A percentile compares a stretch with the other conserved stretches of the same genome.
phyloP scores from a whole-genome alignment of 2,888 invertebrate species.

The Agrilus mali region DNA sequence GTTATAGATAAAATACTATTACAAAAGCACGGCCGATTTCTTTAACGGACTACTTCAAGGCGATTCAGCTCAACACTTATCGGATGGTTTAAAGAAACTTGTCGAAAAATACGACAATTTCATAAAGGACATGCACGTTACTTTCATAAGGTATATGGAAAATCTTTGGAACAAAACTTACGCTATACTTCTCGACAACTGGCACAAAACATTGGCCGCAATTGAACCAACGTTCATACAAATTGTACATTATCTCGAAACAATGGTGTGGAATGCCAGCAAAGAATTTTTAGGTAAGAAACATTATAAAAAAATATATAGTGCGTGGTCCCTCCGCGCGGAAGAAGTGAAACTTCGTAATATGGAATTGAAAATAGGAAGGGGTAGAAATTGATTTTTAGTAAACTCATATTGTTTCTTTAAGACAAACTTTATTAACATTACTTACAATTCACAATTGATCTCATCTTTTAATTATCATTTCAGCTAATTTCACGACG shows the following conservation, averaged over 20 bases:
- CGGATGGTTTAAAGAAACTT: slow-evolving; percentile 52
- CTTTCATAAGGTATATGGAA: slow-evolving; percentile 56
- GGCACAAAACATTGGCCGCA: slow-evolving; percentile 58
- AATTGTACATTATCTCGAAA: slow-evolving; percentile 62
- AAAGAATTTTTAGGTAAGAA: slow-evolving; percentile 50
- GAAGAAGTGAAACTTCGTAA: too few species aligned
- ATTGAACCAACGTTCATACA: slow-evolving; percentile 70
- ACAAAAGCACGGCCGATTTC: slow-evolving; percentile 56
- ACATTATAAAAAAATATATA: too few species aligned
- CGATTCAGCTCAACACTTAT: slow-evolving; percentile 60
- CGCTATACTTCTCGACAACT: slow-evolving; percentile 50
- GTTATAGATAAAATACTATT: slow-evolving; percentile 50
- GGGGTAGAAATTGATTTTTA: too few species aligned
- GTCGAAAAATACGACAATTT: slow-evolving; percentile 69
- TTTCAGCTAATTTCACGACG: too few species aligned
- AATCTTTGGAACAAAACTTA: slow-evolving; percentile 60
- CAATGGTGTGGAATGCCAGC: slow-evolving; percentile 58
- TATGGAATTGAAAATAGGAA: too few species aligned
- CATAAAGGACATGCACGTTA: slow-evolving; percentile 63
- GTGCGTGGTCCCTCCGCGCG: too few species aligned
- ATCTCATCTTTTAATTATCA: too few species aligned
- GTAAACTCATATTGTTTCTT: too few species aligned
- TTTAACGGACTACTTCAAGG: slow-evolving; percentile 59
- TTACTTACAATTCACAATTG: too few species aligned
- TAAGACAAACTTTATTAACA: too few species aligned